Conservation (phyloP, 2,797 vertebrate genomes). For the Prionace glauca region DNA sequence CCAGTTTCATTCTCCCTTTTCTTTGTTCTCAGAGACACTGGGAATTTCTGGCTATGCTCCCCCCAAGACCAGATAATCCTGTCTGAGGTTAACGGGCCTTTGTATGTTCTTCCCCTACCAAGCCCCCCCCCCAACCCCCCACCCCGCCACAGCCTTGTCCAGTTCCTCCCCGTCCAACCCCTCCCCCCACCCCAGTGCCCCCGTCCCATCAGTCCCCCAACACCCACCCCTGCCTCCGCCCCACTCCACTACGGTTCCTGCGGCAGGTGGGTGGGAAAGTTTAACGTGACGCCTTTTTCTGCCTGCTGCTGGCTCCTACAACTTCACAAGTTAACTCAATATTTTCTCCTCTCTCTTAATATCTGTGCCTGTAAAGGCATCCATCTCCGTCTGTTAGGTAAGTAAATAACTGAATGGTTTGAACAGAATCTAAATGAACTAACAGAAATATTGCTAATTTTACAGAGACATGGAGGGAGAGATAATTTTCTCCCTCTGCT, state of each 20-base stretch:
- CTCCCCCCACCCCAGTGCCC: no score
- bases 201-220: no score
- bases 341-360: neutral
- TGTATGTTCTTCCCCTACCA: no score
- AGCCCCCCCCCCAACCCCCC: no score
- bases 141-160: no score
- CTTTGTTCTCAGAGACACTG: neutral
- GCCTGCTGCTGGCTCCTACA: neutral
- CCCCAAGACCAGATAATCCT: no score
- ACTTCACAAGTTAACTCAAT: neutral
- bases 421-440: neutral
- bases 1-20: neutral
- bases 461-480: neutral
- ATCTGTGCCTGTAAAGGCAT: neutral
- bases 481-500: neutral
- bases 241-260: no score
- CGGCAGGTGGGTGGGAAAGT: neutral
- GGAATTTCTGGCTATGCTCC: no score
- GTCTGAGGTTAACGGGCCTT: no score
- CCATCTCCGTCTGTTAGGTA: neutral
- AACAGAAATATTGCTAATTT: neutral
- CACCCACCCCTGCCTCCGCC: no score
- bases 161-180: no score
- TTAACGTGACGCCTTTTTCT: neutral
- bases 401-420: no score